A percentile compares a stretch with the other conserved stretches of the same genome.
Evolutionary conservation across 1,140 invertebrate genomes (phyloP).

Genomic region (Planococcus citri): DNA sequence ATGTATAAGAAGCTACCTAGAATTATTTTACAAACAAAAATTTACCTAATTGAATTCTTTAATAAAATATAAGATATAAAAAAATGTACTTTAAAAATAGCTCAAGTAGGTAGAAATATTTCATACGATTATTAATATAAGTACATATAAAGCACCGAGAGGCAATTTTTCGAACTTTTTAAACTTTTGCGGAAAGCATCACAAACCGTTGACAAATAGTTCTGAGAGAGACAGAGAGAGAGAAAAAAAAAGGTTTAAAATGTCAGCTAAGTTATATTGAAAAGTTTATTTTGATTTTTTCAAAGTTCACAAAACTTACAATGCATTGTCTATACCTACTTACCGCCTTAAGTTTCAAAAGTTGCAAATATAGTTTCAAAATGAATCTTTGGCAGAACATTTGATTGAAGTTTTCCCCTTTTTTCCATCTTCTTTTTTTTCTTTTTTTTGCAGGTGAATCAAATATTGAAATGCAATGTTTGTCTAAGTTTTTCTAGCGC

Average conservation of each 20-base stretch:
- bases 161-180: not conserved
- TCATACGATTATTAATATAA: no score
- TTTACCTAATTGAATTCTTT: no score
- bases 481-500: not conserved
- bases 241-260: not conserved
- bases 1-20: no score
- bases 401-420: conserved; percentile 1
- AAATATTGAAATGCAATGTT: conserved; percentile 8
- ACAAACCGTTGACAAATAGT: not conserved
- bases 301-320: not conserved
- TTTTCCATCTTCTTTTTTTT: no score
- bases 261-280: not conserved
- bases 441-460: not conserved
- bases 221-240: not conserved
- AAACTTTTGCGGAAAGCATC: not conserved
- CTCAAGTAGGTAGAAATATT: no score
- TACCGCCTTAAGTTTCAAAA: not conserved
- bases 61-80: no score
- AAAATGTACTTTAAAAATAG: no score
- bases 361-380: not conserved
- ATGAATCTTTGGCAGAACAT: not conserved
- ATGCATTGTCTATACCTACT: not conserved
- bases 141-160: no score
- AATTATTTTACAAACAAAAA: no score
- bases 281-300: conserved; percentile 3